Percentiles rank a stretch among this genome's conserved stretches.
Conservation (phyloP, 1,140 invertebrate genomes). For the Acromyrmex echinatior region DNA sequence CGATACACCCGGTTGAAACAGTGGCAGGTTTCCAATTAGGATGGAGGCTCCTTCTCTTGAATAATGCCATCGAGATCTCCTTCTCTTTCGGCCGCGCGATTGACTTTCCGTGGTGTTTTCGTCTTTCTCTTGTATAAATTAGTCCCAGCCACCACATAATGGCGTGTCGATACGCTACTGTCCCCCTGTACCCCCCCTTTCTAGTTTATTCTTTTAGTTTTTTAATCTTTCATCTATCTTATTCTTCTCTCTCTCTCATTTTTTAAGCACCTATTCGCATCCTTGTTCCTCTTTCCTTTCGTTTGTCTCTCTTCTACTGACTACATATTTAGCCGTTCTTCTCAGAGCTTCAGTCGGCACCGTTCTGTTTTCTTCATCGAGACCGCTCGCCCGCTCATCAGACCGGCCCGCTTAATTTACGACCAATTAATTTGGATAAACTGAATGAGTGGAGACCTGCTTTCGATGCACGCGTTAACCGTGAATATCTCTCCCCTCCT, state of each 20-base stretch:
- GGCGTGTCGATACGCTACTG: slow-evolving; percentile 87
- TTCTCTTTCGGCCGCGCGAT: slow-evolving; percentile 63
- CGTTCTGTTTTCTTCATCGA: slow-evolving; percentile 61
- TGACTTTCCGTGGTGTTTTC: slow-evolving; percentile 83
- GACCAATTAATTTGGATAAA: slow-evolving; percentile 88
- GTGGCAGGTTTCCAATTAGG: slow-evolving; percentile 86
- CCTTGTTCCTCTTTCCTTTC: slow-evolving; percentile 45
- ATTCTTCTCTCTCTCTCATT: slow-evolving; percentile 47
- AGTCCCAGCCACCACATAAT: slow-evolving; percentile 87
- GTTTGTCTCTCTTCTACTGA: slow-evolving; percentile 14
- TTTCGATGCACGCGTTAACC: slow-evolving; percentile 86
- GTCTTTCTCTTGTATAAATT: slow-evolving; percentile 86
- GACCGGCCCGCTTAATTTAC: slow-evolving; percentile 85
- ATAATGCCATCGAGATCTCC: slow-evolving; percentile 76
- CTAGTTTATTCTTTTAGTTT: slow-evolving; percentile 9
- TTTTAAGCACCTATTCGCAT: slow-evolving; percentile 13
- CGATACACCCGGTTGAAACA: slow-evolving; percentile 82
- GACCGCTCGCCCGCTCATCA: slow-evolving; percentile 69
- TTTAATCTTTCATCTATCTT: slow-evolving; percentile 60
- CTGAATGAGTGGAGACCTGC: slow-evolving; percentile 83
- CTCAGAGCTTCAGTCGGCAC: slow-evolving; percentile 31
- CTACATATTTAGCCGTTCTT: neutral
- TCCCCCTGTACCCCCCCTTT: slow-evolving; percentile 75
- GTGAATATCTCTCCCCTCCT: slow-evolving; percentile 77
- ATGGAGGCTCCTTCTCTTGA: slow-evolving; percentile 78